Base-by-base conservation (phyloP, 2,797 vertebrate genomes). In the Sphenodon punctatus region DNA sequence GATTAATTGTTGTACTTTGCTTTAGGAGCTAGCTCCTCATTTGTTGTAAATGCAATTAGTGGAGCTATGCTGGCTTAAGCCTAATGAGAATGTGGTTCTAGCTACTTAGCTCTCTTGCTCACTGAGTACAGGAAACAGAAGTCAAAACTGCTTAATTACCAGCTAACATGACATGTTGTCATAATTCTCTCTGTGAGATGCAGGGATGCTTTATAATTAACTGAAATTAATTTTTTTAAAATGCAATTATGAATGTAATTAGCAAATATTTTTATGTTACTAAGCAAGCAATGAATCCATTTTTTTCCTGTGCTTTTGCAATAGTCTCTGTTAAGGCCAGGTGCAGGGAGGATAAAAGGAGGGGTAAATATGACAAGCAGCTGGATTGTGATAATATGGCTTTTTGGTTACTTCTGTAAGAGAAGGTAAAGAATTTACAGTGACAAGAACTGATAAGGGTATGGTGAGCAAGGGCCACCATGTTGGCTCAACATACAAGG, bases 321-420 rank as follows among this genome's bases (percentile, higher is more conserved):
- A 49, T 46, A 49, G 49, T n/a, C 46, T 49, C 46, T 49, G 46
- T 46, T 46, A 25, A 49, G 49, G 25, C 49, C 14, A 49, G 42
- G 45, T 46, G 45, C 45, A 46, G 4, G 7, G 14, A 53, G 49
- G 49, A 7, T 15, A n/a, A 27, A 20, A 70, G 58, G 64, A 86
- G 73, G 67, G 77, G 84, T 86, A 89, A 89, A 88, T 36, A 84
- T 65, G 73, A 72, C 80, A 61, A 86, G 84, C 86, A 88, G 86
- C 67, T 88, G 82, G 82, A 84, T 84, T 55, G 70, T 67, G 82
- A 74, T 75, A 38, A 65, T 82, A 87, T 81, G 80, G 86, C 32
- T 4, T 19, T 67, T 78, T 84, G 19, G 30, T 74, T 80, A 49
- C 60, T 86, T 78, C 75, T 86, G 60, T 3, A 45, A 87, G 73